These are phyloP conservation scores for Delichon dasypus DNA, from an alignment of 2,797 vertebrate genomes.

Conservation along the genomic window DNA sequence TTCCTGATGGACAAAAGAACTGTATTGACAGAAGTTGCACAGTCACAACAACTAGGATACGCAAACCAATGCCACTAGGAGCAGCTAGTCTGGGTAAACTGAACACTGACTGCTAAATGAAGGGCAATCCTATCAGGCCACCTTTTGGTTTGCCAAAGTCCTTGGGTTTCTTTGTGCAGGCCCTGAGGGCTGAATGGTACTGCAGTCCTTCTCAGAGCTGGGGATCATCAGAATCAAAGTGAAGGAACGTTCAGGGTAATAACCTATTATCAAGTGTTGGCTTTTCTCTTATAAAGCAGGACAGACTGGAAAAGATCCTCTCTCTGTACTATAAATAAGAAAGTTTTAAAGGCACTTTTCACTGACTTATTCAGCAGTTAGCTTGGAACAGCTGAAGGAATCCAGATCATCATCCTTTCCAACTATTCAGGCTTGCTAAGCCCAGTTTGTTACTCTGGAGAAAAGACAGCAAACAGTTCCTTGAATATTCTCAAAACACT, in stretches of 20 bases:
- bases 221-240: neutral
- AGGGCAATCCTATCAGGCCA: neutral
- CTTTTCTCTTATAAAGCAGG: neutral
- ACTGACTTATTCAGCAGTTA: neutral
- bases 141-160: neutral
- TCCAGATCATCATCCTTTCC: neutral
- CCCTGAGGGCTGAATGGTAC: neutral
- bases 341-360: neutral
- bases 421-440: neutral
- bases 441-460: neutral
- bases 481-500: neutral
- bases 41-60: neutral
- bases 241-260: neutral
- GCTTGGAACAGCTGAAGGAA: neutral
- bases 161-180: neutral
- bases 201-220: accelerated
- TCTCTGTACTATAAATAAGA: neutral
- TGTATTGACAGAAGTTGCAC: neutral
- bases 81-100: neutral
- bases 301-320: neutral
- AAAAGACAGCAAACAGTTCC: neutral
- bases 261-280: neutral
- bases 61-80: neutral
- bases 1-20: neutral
- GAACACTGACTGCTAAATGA: neutral